These are phyloP conservation scores for Ptilodon capucinus DNA, from an alignment of 2,888 invertebrate genomes.

Conservation along the genomic window DNA sequence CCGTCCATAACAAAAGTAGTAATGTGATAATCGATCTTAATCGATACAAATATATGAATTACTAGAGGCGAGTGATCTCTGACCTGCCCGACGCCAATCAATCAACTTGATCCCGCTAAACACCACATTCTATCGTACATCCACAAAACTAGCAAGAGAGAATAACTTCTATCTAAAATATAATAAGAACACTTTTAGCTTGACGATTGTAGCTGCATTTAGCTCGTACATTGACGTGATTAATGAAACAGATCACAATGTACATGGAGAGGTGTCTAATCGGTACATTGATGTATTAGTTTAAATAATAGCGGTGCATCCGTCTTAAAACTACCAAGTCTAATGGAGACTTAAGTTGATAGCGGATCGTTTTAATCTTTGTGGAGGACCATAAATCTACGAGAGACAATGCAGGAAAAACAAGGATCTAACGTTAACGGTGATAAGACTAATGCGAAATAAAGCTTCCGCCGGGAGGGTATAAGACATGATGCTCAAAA, in stretches of 20 bases:
- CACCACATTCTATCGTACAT: conserved; percentile 50
- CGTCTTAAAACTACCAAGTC: conserved; percentile 26
- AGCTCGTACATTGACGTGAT: conserved; percentile 66
- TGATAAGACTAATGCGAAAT: conserved; percentile 50
- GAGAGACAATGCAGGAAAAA: conserved; percentile 39
- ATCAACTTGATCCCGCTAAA: conserved; percentile 71
- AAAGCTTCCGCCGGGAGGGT: conserved; percentile 33
- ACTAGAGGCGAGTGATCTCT: conserved; percentile 64
- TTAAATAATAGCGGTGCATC: conserved; percentile 39
- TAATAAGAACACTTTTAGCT: conserved; percentile 36
- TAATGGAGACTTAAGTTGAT: conserved; percentile 25
- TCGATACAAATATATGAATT: conserved; percentile 50
- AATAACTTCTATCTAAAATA: conserved; percentile 28
- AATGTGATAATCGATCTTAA: conserved; percentile 50
- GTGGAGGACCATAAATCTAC: conserved; percentile 42
- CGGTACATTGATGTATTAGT: conserved; percentile 66
- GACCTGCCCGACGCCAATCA: conserved; percentile 68
- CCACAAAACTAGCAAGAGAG: conserved; percentile 17
- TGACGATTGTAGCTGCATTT: conserved; percentile 28
- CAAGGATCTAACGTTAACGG: conserved; percentile 25
- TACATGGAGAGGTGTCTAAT: conserved; percentile 65
- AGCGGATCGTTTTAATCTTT: conserved; percentile 33
- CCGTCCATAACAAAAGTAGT: conserved; percentile 19
- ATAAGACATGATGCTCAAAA: conserved; percentile 32
- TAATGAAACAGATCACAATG: conserved; percentile 62